Evolutionary conservation across 1,140 invertebrate genomes (phyloP).

Genomic region (Drosophila jambulina): DNA sequence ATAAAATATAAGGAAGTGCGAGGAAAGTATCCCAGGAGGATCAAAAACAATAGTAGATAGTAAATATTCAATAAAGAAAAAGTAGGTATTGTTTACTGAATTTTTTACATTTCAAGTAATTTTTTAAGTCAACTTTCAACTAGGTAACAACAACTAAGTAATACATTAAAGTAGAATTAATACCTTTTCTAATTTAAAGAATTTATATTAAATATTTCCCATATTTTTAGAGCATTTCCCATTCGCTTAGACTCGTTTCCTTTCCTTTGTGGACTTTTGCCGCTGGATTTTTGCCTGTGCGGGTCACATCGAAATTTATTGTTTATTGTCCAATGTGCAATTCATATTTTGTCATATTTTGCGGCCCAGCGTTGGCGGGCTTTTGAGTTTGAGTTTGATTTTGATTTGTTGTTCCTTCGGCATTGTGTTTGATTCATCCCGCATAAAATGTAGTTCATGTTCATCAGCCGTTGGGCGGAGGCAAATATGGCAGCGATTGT

Average conservation of each 20-base stretch:
- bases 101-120: not conserved
- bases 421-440: constrained; percentile 43
- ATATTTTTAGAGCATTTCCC: constrained; percentile 21
- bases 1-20: not conserved
- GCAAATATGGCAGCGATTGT: constrained; percentile 47
- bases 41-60: not conserved
- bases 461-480: constrained; percentile 44
- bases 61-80: not conserved
- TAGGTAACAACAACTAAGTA: not conserved
- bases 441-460: constrained; percentile 71
- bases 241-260: constrained; percentile 25
- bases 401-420: constrained; percentile 59
- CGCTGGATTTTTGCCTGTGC: constrained; percentile 36
- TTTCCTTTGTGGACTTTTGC: constrained; percentile 18
- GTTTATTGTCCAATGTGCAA: constrained; percentile 72
- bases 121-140: not conserved
- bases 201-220: not conserved
- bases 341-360: constrained; percentile 77
- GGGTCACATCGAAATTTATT: constrained; percentile 72
- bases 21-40: not conserved
- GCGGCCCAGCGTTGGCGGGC: constrained; percentile 31
- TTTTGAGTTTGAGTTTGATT: constrained; percentile 55
- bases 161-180: not conserved
- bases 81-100: not conserved
- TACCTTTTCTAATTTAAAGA: not conserved